phyloP scores from a whole-genome alignment of 2,888 invertebrate species.

The Agonopterix alstromeriana region DNA sequence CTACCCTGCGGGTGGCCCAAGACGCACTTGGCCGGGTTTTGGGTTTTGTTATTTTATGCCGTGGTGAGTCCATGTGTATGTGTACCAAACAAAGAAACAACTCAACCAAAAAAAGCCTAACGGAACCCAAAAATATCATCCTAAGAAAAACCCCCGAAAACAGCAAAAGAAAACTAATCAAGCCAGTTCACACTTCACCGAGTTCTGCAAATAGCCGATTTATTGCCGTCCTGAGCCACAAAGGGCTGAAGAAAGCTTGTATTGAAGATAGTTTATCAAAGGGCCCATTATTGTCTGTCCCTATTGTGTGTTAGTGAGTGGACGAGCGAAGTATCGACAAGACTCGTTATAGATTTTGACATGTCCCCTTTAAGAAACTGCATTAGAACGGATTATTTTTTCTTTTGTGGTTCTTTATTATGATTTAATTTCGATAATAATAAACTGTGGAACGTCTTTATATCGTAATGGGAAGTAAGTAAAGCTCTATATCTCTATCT shows the following conservation, averaged over 20 bases:
- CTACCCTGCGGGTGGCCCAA: no score
- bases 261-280: conserved; percentile 25
- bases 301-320: neutral
- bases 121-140: neutral
- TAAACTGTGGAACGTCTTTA: neutral
- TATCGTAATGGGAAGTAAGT: neutral
- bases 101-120: neutral
- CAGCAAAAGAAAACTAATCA: conserved; percentile 8
- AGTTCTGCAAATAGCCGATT: conserved; percentile 17
- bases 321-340: neutral
- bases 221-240: conserved; percentile 17
- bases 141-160: neutral
- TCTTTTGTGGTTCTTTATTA: neutral
- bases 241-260: conserved; percentile 18
- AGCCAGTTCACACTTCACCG: conserved; percentile 6
- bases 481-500: no score
- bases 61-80: no score
- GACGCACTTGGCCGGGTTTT: no score
- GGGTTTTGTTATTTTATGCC: no score
- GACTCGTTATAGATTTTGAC: neutral
- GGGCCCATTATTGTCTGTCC: conserved; percentile 15
- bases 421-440: neutral
- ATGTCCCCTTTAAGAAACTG: no score
- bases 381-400: neutral
- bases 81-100: neutral